Evolutionary conservation across 2,888 invertebrate genomes (phyloP).

Genomic region (Loripinus fragilis): DNA sequence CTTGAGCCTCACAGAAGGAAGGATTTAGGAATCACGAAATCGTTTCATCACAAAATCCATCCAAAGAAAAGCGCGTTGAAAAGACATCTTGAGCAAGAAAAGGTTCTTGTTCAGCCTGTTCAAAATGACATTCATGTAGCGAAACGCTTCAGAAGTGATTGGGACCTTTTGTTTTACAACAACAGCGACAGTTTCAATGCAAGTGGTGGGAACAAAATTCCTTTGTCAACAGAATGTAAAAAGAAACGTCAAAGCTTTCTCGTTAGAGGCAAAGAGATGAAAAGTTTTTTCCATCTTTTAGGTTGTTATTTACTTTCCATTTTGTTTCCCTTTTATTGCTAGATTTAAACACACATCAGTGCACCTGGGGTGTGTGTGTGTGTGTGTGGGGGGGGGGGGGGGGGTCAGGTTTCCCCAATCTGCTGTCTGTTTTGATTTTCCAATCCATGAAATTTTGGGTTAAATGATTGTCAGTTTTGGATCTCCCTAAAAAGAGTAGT

Average conservation of each 20-base stretch:
- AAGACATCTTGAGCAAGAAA: slow-evolving; percentile 52
- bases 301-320: too few relatives aligned
- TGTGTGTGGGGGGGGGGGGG: too few relatives aligned
- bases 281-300: slow-evolving; percentile 74
- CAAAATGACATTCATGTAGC: slow-evolving; percentile 22
- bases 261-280: slow-evolving; percentile 77
- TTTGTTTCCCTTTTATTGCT: too few relatives aligned
- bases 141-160: slow-evolving; percentile 49
- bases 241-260: slow-evolving; percentile 64
- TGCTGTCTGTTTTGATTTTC: too few relatives aligned
- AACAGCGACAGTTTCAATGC: background rate
- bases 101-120: slow-evolving; percentile 43
- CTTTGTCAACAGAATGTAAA: background rate
- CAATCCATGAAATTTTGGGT: too few relatives aligned
- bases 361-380: too few relatives aligned
- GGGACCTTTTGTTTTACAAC: slow-evolving; percentile 53
- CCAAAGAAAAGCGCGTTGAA: slow-evolving; percentile 34
- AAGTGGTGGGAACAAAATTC: too few relatives aligned
- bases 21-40: background rate
- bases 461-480: too few relatives aligned
- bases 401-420: too few relatives aligned
- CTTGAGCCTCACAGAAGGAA: background rate
- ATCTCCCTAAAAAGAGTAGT: too few relatives aligned
- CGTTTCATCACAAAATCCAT: background rate
- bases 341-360: too few relatives aligned